A percentile compares a stretch with the other conserved stretches of the same genome.
phyloP scores from a whole-genome alignment of 2,797 vertebrate genomes.

The Nannoperca australis region DNA sequence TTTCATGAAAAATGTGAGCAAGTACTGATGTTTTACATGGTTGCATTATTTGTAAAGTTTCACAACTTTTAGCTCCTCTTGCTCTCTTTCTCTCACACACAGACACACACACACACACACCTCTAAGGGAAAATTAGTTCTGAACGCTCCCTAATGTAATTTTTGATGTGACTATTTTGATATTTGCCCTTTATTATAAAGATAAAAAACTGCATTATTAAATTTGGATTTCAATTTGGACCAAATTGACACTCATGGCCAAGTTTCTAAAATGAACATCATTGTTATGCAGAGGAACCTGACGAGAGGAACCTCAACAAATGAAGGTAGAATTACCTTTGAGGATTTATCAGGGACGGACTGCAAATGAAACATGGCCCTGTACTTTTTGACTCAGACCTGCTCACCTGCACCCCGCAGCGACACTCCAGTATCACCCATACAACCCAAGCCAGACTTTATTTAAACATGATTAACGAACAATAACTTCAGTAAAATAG shows the following conservation, averaged over 20 bases:
- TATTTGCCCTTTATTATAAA: conserved; percentile 36
- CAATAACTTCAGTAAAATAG: too few species aligned
- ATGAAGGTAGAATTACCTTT: conserved; percentile 43
- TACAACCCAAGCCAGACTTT: too few species aligned
- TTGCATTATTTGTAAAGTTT: conserved; percentile 27
- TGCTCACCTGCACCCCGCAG: too few species aligned
- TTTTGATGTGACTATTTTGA: conserved; percentile 45
- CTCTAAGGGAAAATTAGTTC: conserved; percentile 1
- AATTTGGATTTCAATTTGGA: conserved; percentile 51
- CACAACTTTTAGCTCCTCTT: not conserved
- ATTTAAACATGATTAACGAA: too few species aligned
- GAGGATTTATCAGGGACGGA: conserved; percentile 12
- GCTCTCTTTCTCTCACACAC: not conserved
- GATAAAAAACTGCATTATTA: conserved; percentile 28
- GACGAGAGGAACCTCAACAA: conserved; percentile 38
- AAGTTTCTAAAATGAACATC: conserved; percentile 64
- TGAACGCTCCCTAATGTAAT: conserved; percentile 29
- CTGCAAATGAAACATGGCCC: too few species aligned
- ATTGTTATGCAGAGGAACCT: conserved; percentile 57
- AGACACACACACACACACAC: conserved; percentile 10
- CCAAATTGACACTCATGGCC: conserved; percentile 46
- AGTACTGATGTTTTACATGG: conserved; percentile 9
- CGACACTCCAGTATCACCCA: too few species aligned
- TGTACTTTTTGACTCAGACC: too few species aligned
- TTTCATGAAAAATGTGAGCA: conserved; percentile 25